Evolutionary conservation across 2,113 vertebrate genomes (phyloP).

Genomic region (Grantiella picta): DNA sequence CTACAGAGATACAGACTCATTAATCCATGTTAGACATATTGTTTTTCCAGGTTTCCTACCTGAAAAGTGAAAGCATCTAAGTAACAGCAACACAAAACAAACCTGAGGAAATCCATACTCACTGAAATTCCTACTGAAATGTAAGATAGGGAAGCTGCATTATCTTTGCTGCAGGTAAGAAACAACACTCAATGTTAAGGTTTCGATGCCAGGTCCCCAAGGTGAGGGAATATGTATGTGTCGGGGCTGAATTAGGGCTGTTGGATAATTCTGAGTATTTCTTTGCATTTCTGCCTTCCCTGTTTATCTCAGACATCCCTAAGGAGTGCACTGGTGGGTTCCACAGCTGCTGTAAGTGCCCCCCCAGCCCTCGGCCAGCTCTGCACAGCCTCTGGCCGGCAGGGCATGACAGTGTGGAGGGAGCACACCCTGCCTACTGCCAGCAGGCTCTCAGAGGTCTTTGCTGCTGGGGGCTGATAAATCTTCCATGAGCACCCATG

Average conservation of each 20-base stretch:
- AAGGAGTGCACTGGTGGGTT: neutral
- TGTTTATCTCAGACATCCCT: neutral
- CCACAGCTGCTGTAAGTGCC: neutral
- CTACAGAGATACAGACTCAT: neutral
- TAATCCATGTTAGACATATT: neutral
- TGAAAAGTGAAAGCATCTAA: neutral
- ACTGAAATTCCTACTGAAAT: neutral
- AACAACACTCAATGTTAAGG: fast-evolving
- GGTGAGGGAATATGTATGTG: neutral
- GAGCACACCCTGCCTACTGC: neutral
- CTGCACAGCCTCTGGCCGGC: fast-evolving
- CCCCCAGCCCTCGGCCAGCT: neutral
- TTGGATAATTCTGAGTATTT: neutral
- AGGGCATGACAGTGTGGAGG: fast-evolving
- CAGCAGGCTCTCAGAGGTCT: neutral
- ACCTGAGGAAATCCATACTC: neutral
- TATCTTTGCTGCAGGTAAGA: neutral
- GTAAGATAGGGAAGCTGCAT: neutral
- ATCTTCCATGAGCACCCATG: neutral
- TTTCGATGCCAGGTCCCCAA: neutral
- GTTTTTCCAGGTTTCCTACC: neutral
- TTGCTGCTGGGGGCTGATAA: neutral
- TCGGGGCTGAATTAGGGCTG: neutral
- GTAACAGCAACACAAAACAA: neutral
- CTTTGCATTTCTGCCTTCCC: neutral